A percentile compares a stretch with the other conserved stretches of the same genome.
phyloP scores from a whole-genome alignment of 2,888 invertebrate genomes.

The Agelastica alni region DNA sequence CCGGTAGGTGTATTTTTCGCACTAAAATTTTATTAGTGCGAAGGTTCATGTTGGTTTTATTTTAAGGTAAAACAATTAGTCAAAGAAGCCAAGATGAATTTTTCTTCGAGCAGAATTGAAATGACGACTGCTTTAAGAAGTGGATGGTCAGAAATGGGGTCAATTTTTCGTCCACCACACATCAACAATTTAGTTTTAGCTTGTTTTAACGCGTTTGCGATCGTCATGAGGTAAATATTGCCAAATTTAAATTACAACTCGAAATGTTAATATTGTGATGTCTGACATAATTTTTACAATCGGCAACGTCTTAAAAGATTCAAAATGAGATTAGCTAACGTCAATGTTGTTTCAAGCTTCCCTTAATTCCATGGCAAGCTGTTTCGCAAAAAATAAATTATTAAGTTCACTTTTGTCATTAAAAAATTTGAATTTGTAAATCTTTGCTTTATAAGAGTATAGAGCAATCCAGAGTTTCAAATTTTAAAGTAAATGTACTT shows the following conservation, averaged over 20 bases:
- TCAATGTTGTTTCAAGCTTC: no score
- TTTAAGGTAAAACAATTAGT: conserved; percentile 52
- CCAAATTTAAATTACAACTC: not conserved
- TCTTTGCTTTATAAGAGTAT: no score
- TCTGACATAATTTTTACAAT: no score
- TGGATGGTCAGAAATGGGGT: conserved; percentile 66
- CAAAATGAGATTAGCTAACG: not conserved
- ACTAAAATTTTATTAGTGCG: no score
- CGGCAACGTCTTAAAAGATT: not conserved
- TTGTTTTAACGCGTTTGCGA: conserved; percentile 66
- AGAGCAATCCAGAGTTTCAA: no score
- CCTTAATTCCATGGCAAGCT: no score
- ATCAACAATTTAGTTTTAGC: conserved; percentile 64
- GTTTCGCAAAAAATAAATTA: no score
- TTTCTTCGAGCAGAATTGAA: conserved; percentile 40
- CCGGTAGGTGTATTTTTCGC: no score
- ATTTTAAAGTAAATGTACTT: no score
- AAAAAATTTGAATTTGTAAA: no score
- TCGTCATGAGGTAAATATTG: conserved; percentile 65
- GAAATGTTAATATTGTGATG: not conserved
- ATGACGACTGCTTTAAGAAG: conserved; percentile 61
- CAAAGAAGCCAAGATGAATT: conserved; percentile 52
- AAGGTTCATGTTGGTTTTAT: no score
- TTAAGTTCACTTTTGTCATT: no score
- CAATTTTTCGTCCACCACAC: conserved; percentile 68